Base-by-base conservation (phyloP, 2,113 vertebrate species). In the Phycodurus eques region DNA sequence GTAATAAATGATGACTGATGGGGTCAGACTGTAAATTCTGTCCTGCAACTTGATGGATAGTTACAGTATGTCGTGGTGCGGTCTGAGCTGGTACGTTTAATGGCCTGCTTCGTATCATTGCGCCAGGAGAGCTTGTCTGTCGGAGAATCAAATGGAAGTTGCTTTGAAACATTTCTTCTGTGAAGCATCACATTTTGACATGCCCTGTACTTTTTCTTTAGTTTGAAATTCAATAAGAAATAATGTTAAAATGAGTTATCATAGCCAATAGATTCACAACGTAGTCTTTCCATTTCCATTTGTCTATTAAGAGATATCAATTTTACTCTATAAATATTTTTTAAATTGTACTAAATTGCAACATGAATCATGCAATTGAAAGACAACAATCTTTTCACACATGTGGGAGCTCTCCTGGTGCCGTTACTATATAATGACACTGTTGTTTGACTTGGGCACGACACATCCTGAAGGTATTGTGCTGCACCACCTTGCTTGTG, bases 1-100 rank as follows among this genome's bases (percentile, higher is more conserved):
- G 85, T 90, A 90, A 91, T 89, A 89, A 90, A 92, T 91, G 88
- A 89, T 88, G 88, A 87, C 85, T 82, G 84, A 90, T 90, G 85
- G 70, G 87, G 79, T 86, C 85, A 77, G 83, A 87, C 81, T 88
- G 83, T 90, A 91, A 92, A 92, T 91, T 82, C 87, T 82, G 86
- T 81, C 78, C 71, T 82, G 85, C 85, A 84, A 76, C 79, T 86
- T 91, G 88, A 90, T 88, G 85, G 83, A 90, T 90, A 68, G 85
- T 75, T 72, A 39, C 6, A 39, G 35, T 39, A 67, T 69, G 76
- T 70, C 78, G 75, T 75, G 80, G 82, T 84, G 79, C 88, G 77
- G 83, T 87, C 82, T 78, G 72, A 84, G 79, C 79, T 79, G 76
- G 82, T 53, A 76, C 59, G 71, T 87, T 92, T 91, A 89, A 89